phyloP scores from a whole-genome alignment of 2,113 vertebrate species.

The Merops nubicus region DNA sequence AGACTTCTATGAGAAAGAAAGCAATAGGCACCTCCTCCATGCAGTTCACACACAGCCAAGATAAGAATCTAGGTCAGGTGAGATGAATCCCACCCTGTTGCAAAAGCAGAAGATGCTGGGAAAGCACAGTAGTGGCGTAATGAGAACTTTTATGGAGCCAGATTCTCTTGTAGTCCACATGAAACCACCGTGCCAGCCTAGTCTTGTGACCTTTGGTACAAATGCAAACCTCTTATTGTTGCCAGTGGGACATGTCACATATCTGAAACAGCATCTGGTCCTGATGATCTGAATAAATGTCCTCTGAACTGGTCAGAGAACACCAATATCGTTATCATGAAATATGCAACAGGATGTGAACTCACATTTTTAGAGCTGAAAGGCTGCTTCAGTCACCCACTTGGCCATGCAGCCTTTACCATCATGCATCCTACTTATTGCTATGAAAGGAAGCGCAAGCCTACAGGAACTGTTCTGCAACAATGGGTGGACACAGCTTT shows the following conservation, averaged over 20 bases:
- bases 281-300: slow-evolving; percentile 1
- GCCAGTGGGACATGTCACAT: neutral
- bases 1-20: neutral
- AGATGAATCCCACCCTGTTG: neutral
- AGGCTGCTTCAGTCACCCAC: neutral
- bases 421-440: neutral
- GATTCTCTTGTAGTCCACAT: neutral
- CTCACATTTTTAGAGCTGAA: slow-evolving; percentile 22
- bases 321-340: neutral
- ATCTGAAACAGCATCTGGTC: slow-evolving; percentile 24
- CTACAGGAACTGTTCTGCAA: neutral
- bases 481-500: slow-evolving; percentile 25
- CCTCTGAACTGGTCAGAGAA: slow-evolving; percentile 7
- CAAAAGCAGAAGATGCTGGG: neutral
- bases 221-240: neutral
- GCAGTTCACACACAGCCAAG: neutral
- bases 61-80: neutral
- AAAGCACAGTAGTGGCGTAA: neutral
- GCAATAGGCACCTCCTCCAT: neutral
- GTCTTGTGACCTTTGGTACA: neutral
- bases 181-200: neutral
- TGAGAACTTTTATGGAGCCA: neutral
- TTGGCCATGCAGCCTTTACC: neutral
- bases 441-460: slow-evolving; percentile 16
- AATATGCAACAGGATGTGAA: slow-evolving; percentile 8